Conservation (phyloP, 2,888 invertebrate species). For the Epirrita christyi region DNA sequence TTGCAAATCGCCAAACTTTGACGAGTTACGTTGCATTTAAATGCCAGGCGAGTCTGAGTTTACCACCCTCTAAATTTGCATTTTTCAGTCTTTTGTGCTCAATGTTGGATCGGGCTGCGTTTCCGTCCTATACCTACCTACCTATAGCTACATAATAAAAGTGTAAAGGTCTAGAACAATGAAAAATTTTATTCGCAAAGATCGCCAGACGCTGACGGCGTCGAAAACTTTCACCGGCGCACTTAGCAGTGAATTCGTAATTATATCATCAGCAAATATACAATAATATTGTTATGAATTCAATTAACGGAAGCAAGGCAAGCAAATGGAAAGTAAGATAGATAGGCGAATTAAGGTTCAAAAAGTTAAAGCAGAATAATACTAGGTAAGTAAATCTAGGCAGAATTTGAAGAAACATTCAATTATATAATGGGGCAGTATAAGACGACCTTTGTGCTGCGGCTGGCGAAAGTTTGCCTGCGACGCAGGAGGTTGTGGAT, state of each 20-base stretch:
- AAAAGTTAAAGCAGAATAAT: neutral
- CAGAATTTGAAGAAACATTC: too few relatives aligned
- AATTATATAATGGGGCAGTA: too few relatives aligned
- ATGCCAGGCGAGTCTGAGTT: slow-evolving; percentile 52
- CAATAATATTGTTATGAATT: slow-evolving; percentile 21
- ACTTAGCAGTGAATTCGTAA: slow-evolving; percentile 44
- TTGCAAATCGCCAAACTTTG: slow-evolving; percentile 70
- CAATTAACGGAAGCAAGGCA: neutral
- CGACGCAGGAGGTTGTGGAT: too few relatives aligned
- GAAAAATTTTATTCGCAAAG: slow-evolving; percentile 43
- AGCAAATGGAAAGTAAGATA: neutral
- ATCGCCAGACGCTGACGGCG: slow-evolving; percentile 43
- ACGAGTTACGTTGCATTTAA: slow-evolving; percentile 75
- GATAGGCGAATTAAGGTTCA: neutral
- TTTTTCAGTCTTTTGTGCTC: slow-evolving; percentile 66
- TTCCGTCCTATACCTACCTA: slow-evolving; percentile 37
- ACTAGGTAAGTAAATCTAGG: neutral
- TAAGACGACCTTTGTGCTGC: too few relatives aligned
- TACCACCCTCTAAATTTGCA: slow-evolving; percentile 61
- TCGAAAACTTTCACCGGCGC: slow-evolving; percentile 48
- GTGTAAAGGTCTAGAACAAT: slow-evolving; percentile 40
- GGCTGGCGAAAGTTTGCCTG: too few relatives aligned
- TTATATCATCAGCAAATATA: slow-evolving; percentile 45
- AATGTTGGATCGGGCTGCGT: slow-evolving; percentile 46
- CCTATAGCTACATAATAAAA: slow-evolving; percentile 30